Evolutionary conservation across 2,888 invertebrate species (phyloP), one percentile per base, ranked within the genome.

Genomic region (Calameuta pallipes): DNA sequence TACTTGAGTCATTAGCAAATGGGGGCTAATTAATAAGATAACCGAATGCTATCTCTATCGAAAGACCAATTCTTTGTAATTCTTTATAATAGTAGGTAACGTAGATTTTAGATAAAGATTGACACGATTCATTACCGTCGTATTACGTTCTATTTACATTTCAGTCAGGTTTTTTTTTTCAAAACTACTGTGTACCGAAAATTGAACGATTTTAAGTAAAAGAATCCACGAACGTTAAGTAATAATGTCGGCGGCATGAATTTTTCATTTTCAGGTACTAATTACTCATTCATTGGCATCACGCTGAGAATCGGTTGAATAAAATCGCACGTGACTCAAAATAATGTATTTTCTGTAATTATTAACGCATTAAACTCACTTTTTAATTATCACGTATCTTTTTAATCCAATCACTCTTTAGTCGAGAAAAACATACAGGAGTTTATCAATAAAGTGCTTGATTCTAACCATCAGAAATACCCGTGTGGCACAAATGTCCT

Each of bases 21-120:
- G 80, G 82, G 73, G 80, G 76, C 83, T 85, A 89, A 88, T 89
- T 85, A 86, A 87, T 84, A 84, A 85, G 86, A 83, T 83, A 84
- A 85, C 78, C 76, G 77, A 79, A 77, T 82, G 80, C 80, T 75
- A 75, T 79, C 80, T 81, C 83, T 85, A 86, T 87, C 84, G 82
- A 78, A 23, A 23, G 56, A 23, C 56, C 56, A 56, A 56, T 37
- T 37, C 37, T 37, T 37, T 37, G 15, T 15, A 37, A 37, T 23
- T 56, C 23, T 23, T 23, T 56, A 56, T 56, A 56, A 56, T 23
- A 23, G 23, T 15, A 56, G 9, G 23, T 56, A 56, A 56, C 56
- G 56, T 56, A 6, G 9, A 56, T 23, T 56, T 56, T 56, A 56
- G 56, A 56, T 56, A 56, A 56, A 56, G 23, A 23, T 56, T 56